phyloP scores from a whole-genome alignment of 2,113 vertebrate genomes.

The Diphyllodes magnificus region DNA sequence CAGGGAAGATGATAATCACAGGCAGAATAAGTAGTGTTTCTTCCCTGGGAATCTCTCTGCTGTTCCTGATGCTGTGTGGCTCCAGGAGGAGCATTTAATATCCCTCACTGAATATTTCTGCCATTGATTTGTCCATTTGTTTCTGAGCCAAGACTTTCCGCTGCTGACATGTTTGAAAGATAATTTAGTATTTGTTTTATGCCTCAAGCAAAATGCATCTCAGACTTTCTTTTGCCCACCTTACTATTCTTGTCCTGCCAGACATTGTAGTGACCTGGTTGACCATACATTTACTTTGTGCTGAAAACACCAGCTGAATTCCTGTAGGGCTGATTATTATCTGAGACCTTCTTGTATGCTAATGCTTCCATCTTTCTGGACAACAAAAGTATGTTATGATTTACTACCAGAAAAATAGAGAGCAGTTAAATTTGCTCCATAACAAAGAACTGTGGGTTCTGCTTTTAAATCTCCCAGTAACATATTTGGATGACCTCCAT shows the following conservation, averaged over 20 bases:
- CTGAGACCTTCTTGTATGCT: background rate
- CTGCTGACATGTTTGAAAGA: background rate
- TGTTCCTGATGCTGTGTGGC: background rate
- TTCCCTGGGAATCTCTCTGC: background rate
- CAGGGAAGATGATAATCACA: background rate
- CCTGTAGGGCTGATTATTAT: background rate
- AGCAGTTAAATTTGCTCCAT: background rate
- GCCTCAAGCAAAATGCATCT: background rate
- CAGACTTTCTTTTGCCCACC: background rate
- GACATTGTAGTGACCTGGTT: background rate
- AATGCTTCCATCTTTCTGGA: background rate
- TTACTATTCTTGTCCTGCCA: background rate
- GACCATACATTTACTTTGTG: background rate
- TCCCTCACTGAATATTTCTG: background rate
- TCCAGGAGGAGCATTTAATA: background rate
- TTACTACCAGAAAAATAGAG: background rate
- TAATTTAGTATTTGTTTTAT: background rate
- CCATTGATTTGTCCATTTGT: background rate
- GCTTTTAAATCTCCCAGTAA: background rate
- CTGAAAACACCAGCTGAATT: background rate
- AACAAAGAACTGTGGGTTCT: background rate
- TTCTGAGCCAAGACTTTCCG: background rate
- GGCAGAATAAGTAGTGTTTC: background rate
- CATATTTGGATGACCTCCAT: slow-evolving; percentile 6
- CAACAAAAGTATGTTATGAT: background rate